Conservation (phyloP, 2,888 invertebrate genomes). For the Nezara viridula region DNA sequence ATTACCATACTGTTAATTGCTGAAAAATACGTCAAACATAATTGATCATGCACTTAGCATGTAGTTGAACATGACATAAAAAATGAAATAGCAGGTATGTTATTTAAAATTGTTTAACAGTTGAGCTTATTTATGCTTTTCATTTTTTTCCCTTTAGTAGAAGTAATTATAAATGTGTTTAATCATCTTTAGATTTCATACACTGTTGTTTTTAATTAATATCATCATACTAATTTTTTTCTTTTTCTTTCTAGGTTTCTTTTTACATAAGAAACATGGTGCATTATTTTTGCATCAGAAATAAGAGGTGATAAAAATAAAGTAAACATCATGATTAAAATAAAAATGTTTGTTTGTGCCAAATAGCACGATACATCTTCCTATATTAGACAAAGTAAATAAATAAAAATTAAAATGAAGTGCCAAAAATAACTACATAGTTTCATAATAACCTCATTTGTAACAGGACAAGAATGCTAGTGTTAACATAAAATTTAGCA, state of each 20-base stretch:
- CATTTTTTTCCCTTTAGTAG: background rate
- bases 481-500: background rate
- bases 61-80: too few species aligned
- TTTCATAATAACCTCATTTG: background rate
- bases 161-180: background rate
- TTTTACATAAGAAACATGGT: background rate
- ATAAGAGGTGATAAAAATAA: background rate
- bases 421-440: background rate
- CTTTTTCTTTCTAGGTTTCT: background rate
- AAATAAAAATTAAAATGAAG: background rate
- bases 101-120: background rate
- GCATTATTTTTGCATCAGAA: background rate
- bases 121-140: background rate
- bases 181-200: background rate
- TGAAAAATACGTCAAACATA: too few species aligned
- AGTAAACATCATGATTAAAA: background rate
- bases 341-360: conserved; percentile 9
- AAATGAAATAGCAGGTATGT: background rate
- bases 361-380: conserved; percentile 23
- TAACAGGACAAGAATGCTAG: background rate
- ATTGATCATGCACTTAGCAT: too few species aligned
- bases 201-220: background rate
- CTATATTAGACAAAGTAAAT: background rate
- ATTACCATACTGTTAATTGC: too few species aligned
- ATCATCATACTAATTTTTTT: background rate